Conservation (phyloP, 2,797 vertebrate genomes). For the Takifugu rubripes region DNA sequence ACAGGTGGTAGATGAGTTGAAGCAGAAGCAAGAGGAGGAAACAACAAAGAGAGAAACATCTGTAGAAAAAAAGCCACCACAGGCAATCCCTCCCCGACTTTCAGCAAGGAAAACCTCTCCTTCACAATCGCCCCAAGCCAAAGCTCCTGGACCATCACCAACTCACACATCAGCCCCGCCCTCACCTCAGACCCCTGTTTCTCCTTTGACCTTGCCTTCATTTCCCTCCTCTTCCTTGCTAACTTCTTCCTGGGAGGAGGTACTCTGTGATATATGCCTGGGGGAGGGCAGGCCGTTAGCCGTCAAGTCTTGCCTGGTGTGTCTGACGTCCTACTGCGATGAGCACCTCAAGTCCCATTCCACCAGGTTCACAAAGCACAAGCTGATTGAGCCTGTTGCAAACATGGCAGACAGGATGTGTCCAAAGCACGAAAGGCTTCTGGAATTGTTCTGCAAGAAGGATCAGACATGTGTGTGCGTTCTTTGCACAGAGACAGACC, state of each 20-base stretch:
- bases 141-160: slow-evolving; percentile 1
- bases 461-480: slow-evolving; percentile 80
- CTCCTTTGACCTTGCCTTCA: slow-evolving; percentile 22
- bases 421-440: slow-evolving; percentile 73
- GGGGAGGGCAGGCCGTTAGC: slow-evolving; percentile 62
- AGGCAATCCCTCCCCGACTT: slow-evolving; percentile 38
- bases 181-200: slow-evolving; percentile 29
- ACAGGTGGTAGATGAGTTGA: slow-evolving; percentile 55
- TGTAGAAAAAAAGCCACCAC: slow-evolving; percentile 17
- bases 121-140: slow-evolving; percentile 9
- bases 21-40: slow-evolving; percentile 42
- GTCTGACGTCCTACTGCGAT: slow-evolving; percentile 79
- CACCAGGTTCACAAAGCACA: slow-evolving; percentile 77
- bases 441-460: slow-evolving; percentile 82
- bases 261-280: slow-evolving; percentile 76
- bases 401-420: slow-evolving; percentile 82
- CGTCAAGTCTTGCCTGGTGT: slow-evolving; percentile 76
- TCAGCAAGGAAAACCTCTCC: slow-evolving; percentile 17
- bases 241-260: slow-evolving; percentile 57
- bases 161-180: slow-evolving; percentile 24
- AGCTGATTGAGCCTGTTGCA: slow-evolving; percentile 76
- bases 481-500: slow-evolving; percentile 80
- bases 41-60: slow-evolving; percentile 21
- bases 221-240: slow-evolving; percentile 14
- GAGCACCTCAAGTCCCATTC: slow-evolving; percentile 74